phyloP scores from a whole-genome alignment of 2,797 vertebrate genomes.

The Lacerta viridis region DNA sequence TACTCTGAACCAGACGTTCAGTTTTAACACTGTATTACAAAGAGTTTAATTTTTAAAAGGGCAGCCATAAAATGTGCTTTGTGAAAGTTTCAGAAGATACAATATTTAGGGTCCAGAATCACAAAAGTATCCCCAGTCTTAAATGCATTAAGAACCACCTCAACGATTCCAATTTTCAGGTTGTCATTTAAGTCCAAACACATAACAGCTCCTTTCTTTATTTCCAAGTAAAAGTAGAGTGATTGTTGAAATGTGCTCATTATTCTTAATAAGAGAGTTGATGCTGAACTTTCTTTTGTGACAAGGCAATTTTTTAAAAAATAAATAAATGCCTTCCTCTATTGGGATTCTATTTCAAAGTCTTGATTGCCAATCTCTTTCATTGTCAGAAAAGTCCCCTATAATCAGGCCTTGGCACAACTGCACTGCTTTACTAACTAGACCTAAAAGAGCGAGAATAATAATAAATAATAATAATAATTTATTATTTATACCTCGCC shows the following conservation, averaged over 20 bases:
- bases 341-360: constrained; percentile 6
- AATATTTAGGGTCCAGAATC: constrained; percentile 52
- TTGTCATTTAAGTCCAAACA: constrained; percentile 65
- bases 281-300: not conserved
- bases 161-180: constrained; percentile 52
- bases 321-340: constrained; percentile 11
- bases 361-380: constrained; percentile 37
- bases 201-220: not conserved
- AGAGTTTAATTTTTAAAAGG: constrained; percentile 26
- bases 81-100: constrained; percentile 60
- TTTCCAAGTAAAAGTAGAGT: constrained; percentile 38
- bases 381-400: not conserved
- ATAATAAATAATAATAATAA: too few species aligned
- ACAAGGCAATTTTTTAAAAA: not conserved
- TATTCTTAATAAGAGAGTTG: constrained; percentile 40
- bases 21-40: constrained; percentile 62
- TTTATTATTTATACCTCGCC: too few species aligned
- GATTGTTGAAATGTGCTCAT: constrained; percentile 24
- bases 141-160: constrained; percentile 55
- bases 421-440: not conserved
- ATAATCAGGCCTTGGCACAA: not conserved
- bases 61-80: constrained; percentile 59
- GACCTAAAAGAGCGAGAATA: too few species aligned
- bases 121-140: constrained; percentile 72
- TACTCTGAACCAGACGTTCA: constrained; percentile 51